Base-by-base conservation (phyloP, 2,888 invertebrate species). In the Pecten maximus region DNA sequence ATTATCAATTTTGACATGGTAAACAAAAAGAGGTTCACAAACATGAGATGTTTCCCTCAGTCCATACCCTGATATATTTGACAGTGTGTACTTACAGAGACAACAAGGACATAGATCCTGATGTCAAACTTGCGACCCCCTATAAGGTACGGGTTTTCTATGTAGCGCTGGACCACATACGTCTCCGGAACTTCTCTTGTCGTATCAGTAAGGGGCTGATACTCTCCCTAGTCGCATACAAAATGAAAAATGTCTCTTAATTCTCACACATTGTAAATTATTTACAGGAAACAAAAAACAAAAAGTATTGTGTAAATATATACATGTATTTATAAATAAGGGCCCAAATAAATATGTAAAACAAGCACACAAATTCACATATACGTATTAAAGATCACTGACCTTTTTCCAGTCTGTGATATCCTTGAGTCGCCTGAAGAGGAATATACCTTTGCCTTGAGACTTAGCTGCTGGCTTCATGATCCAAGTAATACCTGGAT, bases 101-200 rank as follows among this genome's bases (percentile, higher is more conserved):
- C 97, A 40, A 98, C 97, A 87, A 98, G 96, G 10, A 97, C 97
- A 96, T 98, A 98, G 91, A 98, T 97, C 15, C 98, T 96, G n/a
- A 98, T 96, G 95, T 98, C 98, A 95, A 98, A 98, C 95, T 98
- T 98, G 93, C 97, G 97, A 8, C 97, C 97, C 87, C 97, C 97
- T 89, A 98, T 97, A 40, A 98, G 96, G 93, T 97, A 97, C 4
- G 98, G 98, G 93, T 97, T 97, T 91, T 97, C 97, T 90, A 98
- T 97, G 95, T 98, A 98, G 89, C 97, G 96, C 95, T 97, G 97
- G 10, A 97, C 97, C 4, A 98, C 97, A 95, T 97, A 97, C 0
- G 96, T 95, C 92, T 97, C 97, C 39, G 96, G 96, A 15, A 92
- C 95, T 92, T 96, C 95, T 88, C 94, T 93, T 88, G 94, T 95